A percentile compares a stretch with the other conserved stretches of the same genome.
Evolutionary conservation across 2,113 vertebrate genomes (phyloP).

Genomic region (Gallinago paraguaiae): DNA sequence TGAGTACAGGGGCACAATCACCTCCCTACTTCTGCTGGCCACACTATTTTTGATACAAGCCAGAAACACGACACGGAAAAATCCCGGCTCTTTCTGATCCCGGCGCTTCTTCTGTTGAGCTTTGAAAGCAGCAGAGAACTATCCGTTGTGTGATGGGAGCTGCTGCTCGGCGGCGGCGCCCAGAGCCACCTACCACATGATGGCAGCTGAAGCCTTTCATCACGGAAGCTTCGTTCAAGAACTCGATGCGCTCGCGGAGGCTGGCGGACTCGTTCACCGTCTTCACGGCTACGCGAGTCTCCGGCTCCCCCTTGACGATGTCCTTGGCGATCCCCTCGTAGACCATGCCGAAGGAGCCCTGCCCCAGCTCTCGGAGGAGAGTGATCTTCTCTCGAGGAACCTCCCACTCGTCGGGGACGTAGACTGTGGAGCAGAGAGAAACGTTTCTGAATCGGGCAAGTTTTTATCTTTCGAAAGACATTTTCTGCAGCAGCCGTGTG

Average conservation of each 20-base stretch:
- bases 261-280: constrained; percentile 95
- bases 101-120: neutral
- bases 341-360: constrained; percentile 98
- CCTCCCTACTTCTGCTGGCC: no score
- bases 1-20: no score
- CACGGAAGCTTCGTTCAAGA: constrained; percentile 96
- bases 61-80: rapidly evolving
- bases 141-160: neutral
- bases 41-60: no score
- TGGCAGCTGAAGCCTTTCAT: constrained; percentile 99
- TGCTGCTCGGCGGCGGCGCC: neutral
- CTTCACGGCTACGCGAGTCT: constrained; percentile 91
- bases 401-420: constrained; percentile 96
- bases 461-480: no score
- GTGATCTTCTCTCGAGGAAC: constrained; percentile 92
- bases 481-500: neutral
- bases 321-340: constrained; percentile 94
- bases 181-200: constrained; percentile 85
- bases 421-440: constrained; percentile 75
- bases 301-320: constrained; percentile 89
- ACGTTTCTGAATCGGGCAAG: neutral
- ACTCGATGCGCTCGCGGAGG: constrained; percentile 95
- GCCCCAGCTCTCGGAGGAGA: constrained; percentile 89
- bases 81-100: neutral
- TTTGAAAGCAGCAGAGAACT: neutral